Evolutionary conservation across 30 jellyfish, hydroid and myxozoan species (phyloP).

Genomic region (Aurelia coerulea): DNA sequence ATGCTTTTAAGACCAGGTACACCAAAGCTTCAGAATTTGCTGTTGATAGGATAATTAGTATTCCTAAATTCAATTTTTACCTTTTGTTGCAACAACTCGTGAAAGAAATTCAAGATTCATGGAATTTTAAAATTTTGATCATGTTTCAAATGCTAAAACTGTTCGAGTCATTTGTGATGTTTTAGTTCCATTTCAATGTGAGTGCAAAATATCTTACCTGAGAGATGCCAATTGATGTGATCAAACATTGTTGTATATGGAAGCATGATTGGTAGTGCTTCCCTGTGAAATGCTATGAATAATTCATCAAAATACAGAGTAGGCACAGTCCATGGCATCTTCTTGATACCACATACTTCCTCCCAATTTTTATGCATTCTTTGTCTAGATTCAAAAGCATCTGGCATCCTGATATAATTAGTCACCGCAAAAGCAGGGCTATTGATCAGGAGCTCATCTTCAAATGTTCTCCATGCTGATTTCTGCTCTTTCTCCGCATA

Average conservation of each 20-base stretch:
- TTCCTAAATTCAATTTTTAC: too few species aligned
- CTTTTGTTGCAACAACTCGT: too few species aligned
- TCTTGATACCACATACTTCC: conserved; percentile 38
- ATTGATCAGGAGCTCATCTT: conserved; percentile 38
- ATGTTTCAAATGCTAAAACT: too few species aligned
- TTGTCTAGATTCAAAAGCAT: conserved; percentile 37
- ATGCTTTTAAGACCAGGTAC: too few species aligned
- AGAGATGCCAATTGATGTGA: conserved; percentile 38
- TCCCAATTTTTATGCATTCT: conserved; percentile 48
- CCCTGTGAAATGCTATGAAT: conserved; percentile 69
- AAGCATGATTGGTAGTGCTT: conserved; percentile 63
- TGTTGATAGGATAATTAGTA: too few species aligned
- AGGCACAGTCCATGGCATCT: conserved; percentile 64
- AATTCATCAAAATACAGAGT: conserved; percentile 66
- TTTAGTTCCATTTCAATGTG: too few species aligned
- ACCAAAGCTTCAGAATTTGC: too few species aligned
- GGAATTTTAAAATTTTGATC: too few species aligned
- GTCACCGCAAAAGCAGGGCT: conserved; percentile 78
- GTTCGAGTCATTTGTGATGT: too few species aligned
- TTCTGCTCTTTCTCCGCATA: conserved; percentile 16
- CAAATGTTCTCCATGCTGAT: conserved; percentile 70
- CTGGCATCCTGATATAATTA: conserved; percentile 25
- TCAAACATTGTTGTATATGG: conserved; percentile 69
- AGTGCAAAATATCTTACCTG: conserved; percentile 5
- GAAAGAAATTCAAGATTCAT: too few species aligned